A percentile compares a stretch with the other conserved stretches of the same genome.
Conservation (phyloP, 1,140 invertebrate genomes). For the Aphelenchoides besseyi region DNA sequence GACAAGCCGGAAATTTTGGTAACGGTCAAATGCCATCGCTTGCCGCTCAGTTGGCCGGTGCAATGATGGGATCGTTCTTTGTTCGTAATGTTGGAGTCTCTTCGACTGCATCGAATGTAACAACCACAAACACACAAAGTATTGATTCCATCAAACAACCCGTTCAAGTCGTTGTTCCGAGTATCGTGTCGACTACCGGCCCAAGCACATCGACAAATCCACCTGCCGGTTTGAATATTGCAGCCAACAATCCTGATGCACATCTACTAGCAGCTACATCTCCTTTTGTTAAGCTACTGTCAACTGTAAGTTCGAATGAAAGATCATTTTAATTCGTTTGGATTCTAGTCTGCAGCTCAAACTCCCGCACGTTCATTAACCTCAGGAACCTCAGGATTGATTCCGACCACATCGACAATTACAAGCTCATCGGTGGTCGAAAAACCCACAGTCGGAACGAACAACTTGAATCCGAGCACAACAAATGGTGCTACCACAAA, state of each 20-base stretch:
- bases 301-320: not conserved
- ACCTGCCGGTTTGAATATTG: conserved; percentile 7
- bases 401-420: not conserved
- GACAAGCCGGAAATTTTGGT: not conserved
- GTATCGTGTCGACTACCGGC: not conserved
- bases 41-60: conserved; percentile 32
- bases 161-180: no score
- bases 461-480: no score
- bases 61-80: conserved; percentile 36
- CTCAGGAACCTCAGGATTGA: conserved; percentile 5
- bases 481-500: not conserved
- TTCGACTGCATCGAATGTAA: not conserved
- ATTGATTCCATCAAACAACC: not conserved
- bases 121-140: not conserved
- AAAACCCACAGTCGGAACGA: not conserved
- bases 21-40: conserved; percentile 23
- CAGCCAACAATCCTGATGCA: conserved; percentile 18
- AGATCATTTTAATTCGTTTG: not conserved
- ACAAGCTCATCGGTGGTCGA: not conserved
- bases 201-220: not conserved
- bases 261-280: conserved; percentile 18
- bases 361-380: conserved; percentile 16
- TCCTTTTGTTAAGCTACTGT: conserved; percentile 9
- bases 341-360: conserved; percentile 4
- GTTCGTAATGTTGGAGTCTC: not conserved